Evolutionary conservation across 2,113 vertebrate species (phyloP), one percentile per base, ranked within the genome.

Genomic region (Phyllostomus discolor): DNA sequence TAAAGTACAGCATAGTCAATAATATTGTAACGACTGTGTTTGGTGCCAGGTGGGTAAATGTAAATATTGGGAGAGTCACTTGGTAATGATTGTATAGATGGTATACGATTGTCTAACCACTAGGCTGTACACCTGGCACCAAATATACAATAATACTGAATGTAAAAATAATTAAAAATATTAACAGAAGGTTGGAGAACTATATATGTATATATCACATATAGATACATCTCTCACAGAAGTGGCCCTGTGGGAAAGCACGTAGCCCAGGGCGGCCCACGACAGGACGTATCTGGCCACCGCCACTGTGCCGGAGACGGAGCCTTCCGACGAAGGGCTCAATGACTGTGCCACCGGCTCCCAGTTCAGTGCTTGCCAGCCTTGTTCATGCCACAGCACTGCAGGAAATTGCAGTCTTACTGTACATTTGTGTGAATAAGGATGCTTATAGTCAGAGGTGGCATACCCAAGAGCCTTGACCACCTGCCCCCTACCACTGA

Each of bases 201-300:
- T 1, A 10, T 4, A 28, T 64, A 54, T 54, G 10, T 48, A 48
- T 11, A 48, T 48, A 48, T 48, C 10, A 48, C 48, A 48, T 48
- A 48, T 50, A 50, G 48, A 11, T 4, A 31, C 64, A 52, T 52
- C 16, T 52, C 15, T 52, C 43, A 19, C 17, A 88, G 64, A 59
- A 81, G 9, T 17, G 20, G 22, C 64, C 38, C 20, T 35, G 5
- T 24, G 35, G 62, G 82, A 91, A 93, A 79, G 54, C 15, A 67
- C 7, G 7, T 26, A 16, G 8, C 57, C 38, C 28, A 35, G 31
- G 50, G 28, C 16, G 57, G 43, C 31, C 20, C 7, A 11, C 15
- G 10, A 11, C 24, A 0, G 0, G 1, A 41, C 33, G 1, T 54
- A 28, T 41, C 41, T 0, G 20, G 48, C 48, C n/a, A 72, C 6